These are phyloP conservation scores for Catharus ustulatus DNA, from an alignment of 2,797 vertebrate genomes.

Conservation along the genomic window DNA sequence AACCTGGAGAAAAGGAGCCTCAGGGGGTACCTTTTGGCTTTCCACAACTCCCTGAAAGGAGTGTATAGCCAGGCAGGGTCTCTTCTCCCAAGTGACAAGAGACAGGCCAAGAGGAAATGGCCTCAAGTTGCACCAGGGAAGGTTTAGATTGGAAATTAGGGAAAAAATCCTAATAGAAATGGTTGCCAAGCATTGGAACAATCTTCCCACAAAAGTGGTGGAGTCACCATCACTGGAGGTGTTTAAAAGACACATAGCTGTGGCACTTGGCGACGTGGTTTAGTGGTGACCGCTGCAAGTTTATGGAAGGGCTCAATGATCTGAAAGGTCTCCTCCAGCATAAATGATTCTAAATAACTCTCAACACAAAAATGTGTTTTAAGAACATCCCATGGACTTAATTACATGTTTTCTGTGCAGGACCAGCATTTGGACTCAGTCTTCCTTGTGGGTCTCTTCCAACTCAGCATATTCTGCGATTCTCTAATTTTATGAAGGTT, in stretches of 20 bases:
- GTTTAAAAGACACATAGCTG: neutral
- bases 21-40: rapidly evolving
- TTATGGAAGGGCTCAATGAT: neutral
- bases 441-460: neutral
- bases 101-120: neutral
- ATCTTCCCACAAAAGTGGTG: neutral
- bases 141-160: neutral
- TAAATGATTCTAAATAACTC: neutral
- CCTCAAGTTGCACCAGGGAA: neutral
- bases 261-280: neutral
- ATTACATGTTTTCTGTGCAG: neutral
- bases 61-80: neutral
- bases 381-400: neutral
- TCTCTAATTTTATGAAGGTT: neutral
- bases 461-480: neutral
- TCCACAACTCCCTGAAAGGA: neutral
- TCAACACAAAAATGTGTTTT: neutral
- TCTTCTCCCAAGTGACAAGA: neutral
- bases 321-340: neutral
- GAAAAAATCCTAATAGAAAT: neutral
- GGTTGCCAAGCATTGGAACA: neutral
- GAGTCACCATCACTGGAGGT: neutral
- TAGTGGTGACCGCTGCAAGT: neutral
- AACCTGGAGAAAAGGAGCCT: neutral
- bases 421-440: neutral